These are phyloP conservation scores for Apteryx mantelli DNA, from an alignment of 2,113 vertebrate genomes.

Conservation along the genomic window DNA sequence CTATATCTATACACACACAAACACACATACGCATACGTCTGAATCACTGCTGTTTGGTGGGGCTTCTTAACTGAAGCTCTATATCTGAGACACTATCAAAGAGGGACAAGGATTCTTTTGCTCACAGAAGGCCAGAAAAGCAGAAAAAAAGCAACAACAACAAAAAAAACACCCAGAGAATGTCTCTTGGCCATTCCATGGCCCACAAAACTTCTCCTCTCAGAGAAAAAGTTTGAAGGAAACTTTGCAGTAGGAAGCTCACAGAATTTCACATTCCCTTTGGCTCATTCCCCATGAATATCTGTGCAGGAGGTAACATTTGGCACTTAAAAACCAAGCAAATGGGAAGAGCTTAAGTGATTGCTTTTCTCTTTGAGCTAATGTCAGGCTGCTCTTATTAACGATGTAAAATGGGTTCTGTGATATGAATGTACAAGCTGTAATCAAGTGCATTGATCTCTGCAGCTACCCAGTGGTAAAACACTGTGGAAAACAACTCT, in stretches of 20 bases:
- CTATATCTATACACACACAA: not conserved
- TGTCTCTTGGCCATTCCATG: not conserved
- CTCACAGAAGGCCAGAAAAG: not conserved
- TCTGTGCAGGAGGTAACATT: slow-evolving; percentile 49
- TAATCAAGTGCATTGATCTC: slow-evolving; percentile 47
- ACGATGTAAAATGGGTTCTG: slow-evolving; percentile 29
- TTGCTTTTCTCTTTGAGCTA: slow-evolving; percentile 65
- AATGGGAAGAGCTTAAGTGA: slow-evolving; percentile 56
- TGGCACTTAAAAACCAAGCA: slow-evolving; percentile 60
- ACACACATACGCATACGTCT: fast-evolving
- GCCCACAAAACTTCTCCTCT: not conserved
- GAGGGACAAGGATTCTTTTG: not conserved
- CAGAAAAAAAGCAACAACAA: not conserved
- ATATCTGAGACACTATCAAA: not conserved
- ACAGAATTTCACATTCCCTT: slow-evolving; percentile 2
- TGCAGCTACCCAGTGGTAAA: slow-evolving; percentile 14
- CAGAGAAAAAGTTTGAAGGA: not conserved
- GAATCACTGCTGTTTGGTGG: not conserved
- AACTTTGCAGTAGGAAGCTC: not conserved
- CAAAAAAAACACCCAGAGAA: not conserved
- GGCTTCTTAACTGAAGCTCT: not conserved
- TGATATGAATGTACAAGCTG: slow-evolving; percentile 44
- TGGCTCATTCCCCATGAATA: slow-evolving; percentile 35
- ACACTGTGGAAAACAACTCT: not conserved
- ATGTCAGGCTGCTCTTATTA: slow-evolving; percentile 61